These are phyloP conservation scores for Actias luna DNA, from an alignment of 2,888 invertebrate genomes.

Conservation along the genomic window DNA sequence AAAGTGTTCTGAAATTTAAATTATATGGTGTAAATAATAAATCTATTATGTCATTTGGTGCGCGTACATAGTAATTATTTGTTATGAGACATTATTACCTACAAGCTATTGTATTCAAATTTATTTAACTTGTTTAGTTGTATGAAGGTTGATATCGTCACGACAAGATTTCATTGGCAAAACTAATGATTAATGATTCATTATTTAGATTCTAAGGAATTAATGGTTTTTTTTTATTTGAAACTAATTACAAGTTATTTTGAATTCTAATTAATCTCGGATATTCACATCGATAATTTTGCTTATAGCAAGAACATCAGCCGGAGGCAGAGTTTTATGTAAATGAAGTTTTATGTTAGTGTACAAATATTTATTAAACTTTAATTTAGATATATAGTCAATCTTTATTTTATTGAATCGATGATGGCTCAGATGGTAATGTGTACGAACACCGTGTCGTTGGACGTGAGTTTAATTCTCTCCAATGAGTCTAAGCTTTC, in stretches of 20 bases:
- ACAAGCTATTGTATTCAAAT: constrained; percentile 76
- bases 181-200: constrained; percentile 34
- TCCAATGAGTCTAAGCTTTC: no score
- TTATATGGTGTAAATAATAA: constrained; percentile 7
- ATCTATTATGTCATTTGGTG: constrained; percentile 13
- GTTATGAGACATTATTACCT: constrained; percentile 50
- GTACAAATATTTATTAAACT: no score
- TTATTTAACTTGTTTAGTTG: constrained; percentile 59
- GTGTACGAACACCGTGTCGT: no score
- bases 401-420: no score
- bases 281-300: background rate
- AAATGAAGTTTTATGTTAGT: no score
- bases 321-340: background rate
- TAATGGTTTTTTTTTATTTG: background rate
- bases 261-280: background rate
- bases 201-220: background rate
- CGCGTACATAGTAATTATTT: constrained; percentile 65
- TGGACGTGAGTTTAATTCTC: no score
- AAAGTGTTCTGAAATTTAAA: constrained; percentile 10
- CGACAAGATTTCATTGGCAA: constrained; percentile 59
- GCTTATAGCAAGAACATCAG: background rate
- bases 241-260: background rate
- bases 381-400: no score
- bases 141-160: constrained; percentile 70
- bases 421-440: no score